Evolutionary conservation across 2,888 invertebrate genomes (phyloP).

Genomic region (Uloborus plumipes): DNA sequence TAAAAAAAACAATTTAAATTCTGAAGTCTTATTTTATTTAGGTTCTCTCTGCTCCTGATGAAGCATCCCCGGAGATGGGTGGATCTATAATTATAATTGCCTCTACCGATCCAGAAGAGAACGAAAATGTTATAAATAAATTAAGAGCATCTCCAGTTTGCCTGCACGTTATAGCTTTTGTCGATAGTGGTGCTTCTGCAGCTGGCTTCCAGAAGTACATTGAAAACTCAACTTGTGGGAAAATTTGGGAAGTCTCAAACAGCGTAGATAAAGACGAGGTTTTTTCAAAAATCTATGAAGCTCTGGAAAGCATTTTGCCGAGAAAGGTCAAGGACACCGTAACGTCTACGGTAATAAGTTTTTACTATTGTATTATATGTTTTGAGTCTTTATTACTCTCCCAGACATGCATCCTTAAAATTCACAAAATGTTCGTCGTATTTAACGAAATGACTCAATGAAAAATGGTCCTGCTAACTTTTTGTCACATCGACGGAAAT

Average conservation of each 20-base stretch:
- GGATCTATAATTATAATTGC: constrained; percentile 7
- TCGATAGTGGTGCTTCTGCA: not conserved
- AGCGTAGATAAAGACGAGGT: not conserved
- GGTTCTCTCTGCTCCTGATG: not conserved
- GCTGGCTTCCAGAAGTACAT: not conserved
- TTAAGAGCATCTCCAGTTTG: constrained; percentile 2
- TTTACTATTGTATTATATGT: not conserved
- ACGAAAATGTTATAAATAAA: not conserved
- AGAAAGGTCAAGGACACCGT: not conserved
- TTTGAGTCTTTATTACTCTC: too few relatives aligned
- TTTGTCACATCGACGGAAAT: too few relatives aligned
- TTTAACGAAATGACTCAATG: too few relatives aligned
- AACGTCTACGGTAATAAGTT: constrained; percentile 3
- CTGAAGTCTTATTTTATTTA: too few relatives aligned
- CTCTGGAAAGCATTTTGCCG: constrained; percentile 1
- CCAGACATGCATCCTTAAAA: too few relatives aligned
- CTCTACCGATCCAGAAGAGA: not conserved
- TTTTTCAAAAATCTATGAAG: constrained; percentile 5
- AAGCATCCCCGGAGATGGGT: not conserved
- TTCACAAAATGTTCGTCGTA: too few relatives aligned
- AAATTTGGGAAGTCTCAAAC: not conserved
- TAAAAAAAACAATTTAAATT: too few relatives aligned
- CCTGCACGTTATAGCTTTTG: not conserved
- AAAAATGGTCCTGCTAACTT: too few relatives aligned
- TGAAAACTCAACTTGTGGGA: not conserved